phyloP scores from a whole-genome alignment of 2,888 invertebrate genomes.

The Brachylomia viminalis region DNA sequence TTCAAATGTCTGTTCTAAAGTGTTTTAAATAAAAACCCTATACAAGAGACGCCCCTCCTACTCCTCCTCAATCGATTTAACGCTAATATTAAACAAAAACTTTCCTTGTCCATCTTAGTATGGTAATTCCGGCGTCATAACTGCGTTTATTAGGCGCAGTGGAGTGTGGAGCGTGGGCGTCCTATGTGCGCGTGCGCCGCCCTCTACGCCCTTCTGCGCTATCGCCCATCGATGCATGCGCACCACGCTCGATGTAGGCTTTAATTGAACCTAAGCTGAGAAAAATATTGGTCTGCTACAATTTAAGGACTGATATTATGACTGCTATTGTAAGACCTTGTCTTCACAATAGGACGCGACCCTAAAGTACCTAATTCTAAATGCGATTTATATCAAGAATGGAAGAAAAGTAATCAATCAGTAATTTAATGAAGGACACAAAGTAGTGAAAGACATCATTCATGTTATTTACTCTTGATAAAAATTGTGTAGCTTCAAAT shows the following conservation, averaged over 20 bases:
- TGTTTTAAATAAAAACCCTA: neutral
- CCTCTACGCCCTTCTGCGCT: slow-evolving; percentile 67
- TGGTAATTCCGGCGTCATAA: slow-evolving; percentile 57
- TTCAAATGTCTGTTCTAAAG: neutral
- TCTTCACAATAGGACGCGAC: neutral
- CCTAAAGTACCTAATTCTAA: neutral
- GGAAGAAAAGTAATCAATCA: neutral
- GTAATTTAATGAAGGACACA: neutral
- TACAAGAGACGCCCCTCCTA: slow-evolving; percentile 23
- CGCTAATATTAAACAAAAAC: slow-evolving; percentile 60
- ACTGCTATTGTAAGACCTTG: neutral
- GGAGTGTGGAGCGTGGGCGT: slow-evolving; percentile 66
- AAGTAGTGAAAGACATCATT: neutral
- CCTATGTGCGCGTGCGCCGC: slow-evolving; percentile 72
- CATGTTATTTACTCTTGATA: neutral
- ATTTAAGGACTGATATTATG: slow-evolving; percentile 17
- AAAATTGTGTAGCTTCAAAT: neutral
- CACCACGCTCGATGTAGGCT: slow-evolving; percentile 54
- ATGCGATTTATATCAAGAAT: too few species aligned
- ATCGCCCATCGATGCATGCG: slow-evolving; percentile 70
- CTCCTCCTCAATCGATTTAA: slow-evolving; percentile 43
- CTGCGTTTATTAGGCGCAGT: slow-evolving; percentile 52
- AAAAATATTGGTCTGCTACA: slow-evolving; percentile 17
- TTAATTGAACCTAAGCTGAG: slow-evolving; percentile 48
- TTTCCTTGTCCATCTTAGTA: slow-evolving; percentile 48